phyloP scores from a whole-genome alignment of 1,140 invertebrate genomes.

The Saxidomus purpurata region DNA sequence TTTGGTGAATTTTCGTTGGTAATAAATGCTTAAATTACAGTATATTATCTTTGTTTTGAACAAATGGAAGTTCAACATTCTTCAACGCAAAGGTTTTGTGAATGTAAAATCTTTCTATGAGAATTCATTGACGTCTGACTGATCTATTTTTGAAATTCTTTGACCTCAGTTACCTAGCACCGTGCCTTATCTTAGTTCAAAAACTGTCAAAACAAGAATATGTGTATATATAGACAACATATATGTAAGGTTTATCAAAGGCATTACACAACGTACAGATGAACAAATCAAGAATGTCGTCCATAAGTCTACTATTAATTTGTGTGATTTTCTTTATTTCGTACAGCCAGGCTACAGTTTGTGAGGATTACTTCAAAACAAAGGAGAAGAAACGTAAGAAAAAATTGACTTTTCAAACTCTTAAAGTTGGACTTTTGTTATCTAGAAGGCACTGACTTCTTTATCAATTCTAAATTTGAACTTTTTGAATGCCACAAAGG shows the following conservation, averaged over 20 bases:
- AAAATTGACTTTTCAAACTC: neutral
- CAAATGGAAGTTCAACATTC: too few relatives aligned
- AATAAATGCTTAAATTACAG: too few relatives aligned
- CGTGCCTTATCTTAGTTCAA: neutral
- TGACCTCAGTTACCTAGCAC: neutral
- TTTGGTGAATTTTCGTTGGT: too few relatives aligned
- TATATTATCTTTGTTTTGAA: too few relatives aligned
- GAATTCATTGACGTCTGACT: neutral
- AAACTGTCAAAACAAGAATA: neutral
- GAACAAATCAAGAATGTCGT: constrained; percentile 8
- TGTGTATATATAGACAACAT: neutral
- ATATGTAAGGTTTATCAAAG: neutral
- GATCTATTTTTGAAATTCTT: neutral
- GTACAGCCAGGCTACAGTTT: neutral
- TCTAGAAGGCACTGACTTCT: neutral
- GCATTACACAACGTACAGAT: neutral
- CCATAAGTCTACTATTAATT: neutral
- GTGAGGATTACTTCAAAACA: neutral
- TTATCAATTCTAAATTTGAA: neutral
- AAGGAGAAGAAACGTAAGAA: neutral
- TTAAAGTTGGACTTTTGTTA: neutral
- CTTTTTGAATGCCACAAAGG: too few relatives aligned
- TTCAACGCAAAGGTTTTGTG: too few relatives aligned
- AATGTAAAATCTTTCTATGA: too few relatives aligned
- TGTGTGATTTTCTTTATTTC: neutral